A percentile compares a stretch with the other conserved stretches of the same genome.
These are phyloP conservation scores for Dasyprocta punctata DNA, from an alignment of 2,113 vertebrate genomes.

Conservation along the genomic window DNA sequence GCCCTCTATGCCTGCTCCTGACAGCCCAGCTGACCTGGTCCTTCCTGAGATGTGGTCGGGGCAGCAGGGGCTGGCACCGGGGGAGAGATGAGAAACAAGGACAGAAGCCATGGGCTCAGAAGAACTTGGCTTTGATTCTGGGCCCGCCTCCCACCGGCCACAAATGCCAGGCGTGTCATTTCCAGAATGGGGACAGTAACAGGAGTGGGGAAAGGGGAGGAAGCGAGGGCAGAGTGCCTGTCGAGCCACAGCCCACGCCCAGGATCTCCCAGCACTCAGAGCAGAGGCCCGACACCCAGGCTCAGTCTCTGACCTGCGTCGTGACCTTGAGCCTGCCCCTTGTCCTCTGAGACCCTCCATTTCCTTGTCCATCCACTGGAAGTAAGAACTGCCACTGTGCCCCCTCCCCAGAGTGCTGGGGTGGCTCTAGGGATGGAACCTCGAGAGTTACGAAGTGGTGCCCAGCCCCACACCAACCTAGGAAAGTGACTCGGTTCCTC, in stretches of 20 bases:
- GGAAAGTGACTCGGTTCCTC: neutral
- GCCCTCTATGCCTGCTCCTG: accelerated
- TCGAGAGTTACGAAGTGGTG: accelerated
- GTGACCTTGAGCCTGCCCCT: no score
- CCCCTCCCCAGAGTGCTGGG: accelerated
- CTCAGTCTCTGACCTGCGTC: neutral
- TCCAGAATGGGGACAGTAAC: neutral
- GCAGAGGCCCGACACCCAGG: neutral
- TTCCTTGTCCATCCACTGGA: neutral
- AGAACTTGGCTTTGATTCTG: no score
- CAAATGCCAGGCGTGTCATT: accelerated
- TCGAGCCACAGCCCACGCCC: neutral
- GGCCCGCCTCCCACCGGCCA: neutral
- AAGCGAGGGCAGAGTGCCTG: neutral
- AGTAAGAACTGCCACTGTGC: neutral
- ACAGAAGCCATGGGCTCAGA: no score
- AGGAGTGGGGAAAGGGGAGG: neutral
- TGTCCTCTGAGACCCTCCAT: neutral
- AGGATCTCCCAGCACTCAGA: neutral
- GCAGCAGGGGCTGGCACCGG: neutral
- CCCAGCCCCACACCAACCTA: accelerated
- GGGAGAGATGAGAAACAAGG: no score
- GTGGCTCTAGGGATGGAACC: accelerated
- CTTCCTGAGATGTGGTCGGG: accelerated
- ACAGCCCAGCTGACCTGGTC: accelerated